Conservation (phyloP, 2,797 vertebrate genomes). For the Gila robusta region DNA sequence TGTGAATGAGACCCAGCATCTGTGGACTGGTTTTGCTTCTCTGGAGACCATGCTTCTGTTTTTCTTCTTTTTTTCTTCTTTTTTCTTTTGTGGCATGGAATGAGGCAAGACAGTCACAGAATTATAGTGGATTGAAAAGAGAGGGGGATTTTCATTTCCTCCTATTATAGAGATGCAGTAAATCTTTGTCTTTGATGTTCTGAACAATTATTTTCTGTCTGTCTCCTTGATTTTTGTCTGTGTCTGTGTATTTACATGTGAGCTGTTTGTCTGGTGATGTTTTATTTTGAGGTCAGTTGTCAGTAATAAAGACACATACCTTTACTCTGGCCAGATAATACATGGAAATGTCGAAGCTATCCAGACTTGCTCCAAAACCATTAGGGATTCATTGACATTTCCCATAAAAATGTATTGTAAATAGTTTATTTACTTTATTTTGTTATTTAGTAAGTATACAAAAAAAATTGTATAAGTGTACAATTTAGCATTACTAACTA, state of each 20-base stretch:
- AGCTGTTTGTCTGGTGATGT: neutral
- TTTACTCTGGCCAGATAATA: neutral
- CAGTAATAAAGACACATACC: neutral
- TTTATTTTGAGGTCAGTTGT: neutral
- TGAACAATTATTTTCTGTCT: neutral
- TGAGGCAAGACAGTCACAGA: neutral
- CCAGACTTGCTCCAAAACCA: neutral
- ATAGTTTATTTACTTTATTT: too few relatives aligned
- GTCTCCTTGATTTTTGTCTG: neutral
- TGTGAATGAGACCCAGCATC: neutral
- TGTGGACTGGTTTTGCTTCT: slow-evolving; percentile 31
- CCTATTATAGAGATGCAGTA: neutral
- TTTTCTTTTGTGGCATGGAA: slow-evolving; percentile 23
- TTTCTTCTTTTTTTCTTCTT: slow-evolving; percentile 24
- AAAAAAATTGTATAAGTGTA: too few relatives aligned
- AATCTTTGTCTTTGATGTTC: neutral
- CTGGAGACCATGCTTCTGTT: slow-evolving; percentile 16
- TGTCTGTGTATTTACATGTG: neutral
- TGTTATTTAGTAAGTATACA: too few relatives aligned
- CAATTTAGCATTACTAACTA: neutral
- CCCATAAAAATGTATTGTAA: neutral
- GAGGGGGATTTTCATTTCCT: neutral
- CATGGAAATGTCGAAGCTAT: neutral
- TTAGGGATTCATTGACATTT: neutral
- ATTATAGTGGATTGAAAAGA: neutral